These are phyloP conservation scores for Temnothorax ravouxi DNA, from an alignment of 2,888 invertebrate genomes.

Conservation along the genomic window DNA sequence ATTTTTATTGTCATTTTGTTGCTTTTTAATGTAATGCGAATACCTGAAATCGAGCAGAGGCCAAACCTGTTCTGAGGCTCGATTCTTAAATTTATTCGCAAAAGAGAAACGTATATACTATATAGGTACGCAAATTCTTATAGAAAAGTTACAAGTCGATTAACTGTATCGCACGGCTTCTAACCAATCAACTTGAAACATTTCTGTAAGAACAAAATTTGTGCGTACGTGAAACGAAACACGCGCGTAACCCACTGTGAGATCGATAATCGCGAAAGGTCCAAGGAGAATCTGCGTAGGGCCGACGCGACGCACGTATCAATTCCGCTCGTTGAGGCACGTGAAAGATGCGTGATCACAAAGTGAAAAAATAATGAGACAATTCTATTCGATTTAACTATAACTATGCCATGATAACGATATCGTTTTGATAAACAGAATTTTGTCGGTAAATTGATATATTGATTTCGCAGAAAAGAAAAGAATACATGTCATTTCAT, in stretches of 20 bases:
- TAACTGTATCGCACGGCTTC: too few relatives aligned
- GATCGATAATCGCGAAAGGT: slow-evolving; percentile 32
- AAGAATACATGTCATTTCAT: not conserved
- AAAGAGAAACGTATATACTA: too few relatives aligned
- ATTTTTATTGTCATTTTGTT: slow-evolving; percentile 64
- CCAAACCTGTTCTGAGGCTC: not conserved
- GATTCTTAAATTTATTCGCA: too few relatives aligned
- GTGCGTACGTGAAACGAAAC: too few relatives aligned
- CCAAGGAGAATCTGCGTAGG: not conserved
- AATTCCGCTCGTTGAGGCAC: slow-evolving; percentile 16
- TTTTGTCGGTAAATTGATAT: slow-evolving; percentile 16
- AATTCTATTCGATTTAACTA: not conserved
- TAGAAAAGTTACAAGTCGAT: too few relatives aligned
- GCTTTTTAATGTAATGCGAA: slow-evolving; percentile 72
- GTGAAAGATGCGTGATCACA: slow-evolving; percentile 47
- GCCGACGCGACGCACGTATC: slow-evolving; percentile 4
- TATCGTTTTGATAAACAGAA: not conserved
- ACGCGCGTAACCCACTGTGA: not conserved
- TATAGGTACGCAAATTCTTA: too few relatives aligned
- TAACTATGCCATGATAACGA: not conserved
- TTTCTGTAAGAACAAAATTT: too few relatives aligned
- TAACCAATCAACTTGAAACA: too few relatives aligned
- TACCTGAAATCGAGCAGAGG: not conserved
- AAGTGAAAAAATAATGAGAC: not conserved
- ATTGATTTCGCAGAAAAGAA: not conserved